phyloP scores from a whole-genome alignment of 2,888 invertebrate genomes.

The Xestia c-nigrum region DNA sequence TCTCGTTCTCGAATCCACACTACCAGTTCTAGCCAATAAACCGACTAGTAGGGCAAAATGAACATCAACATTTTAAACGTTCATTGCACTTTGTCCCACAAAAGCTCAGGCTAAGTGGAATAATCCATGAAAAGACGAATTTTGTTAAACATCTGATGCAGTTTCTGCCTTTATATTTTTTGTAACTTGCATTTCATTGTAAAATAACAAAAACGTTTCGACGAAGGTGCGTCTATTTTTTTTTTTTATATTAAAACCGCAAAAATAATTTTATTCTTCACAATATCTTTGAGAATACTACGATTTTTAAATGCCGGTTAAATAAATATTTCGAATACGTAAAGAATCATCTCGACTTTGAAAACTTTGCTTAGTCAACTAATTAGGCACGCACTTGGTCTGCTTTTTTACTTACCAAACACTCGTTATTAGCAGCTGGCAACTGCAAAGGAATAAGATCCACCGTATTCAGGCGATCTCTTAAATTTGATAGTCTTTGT shows the following conservation, averaged over 20 bases:
- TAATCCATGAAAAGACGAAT: neutral
- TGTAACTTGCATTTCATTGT: neutral
- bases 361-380: neutral
- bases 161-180: neutral
- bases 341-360: neutral
- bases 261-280: neutral
- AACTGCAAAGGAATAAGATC: slow-evolving; percentile 86
- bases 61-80: neutral
- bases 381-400: neutral
- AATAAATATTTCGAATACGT: slow-evolving; percentile 2
- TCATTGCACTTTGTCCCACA: neutral
- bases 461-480: slow-evolving; percentile 84
- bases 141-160: neutral
- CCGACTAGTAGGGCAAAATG: neutral
- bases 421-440: slow-evolving; percentile 81
- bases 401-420: slow-evolving; percentile 71
- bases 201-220: neutral
- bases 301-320: neutral
- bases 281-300: neutral
- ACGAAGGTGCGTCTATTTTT: neutral
- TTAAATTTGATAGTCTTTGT: slow-evolving; percentile 84
- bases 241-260: neutral
- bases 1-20: neutral
- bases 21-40: neutral
- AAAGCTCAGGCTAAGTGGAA: neutral